Conservation (phyloP, 2,888 invertebrate genomes). For the Digitonthophagus gazella region DNA sequence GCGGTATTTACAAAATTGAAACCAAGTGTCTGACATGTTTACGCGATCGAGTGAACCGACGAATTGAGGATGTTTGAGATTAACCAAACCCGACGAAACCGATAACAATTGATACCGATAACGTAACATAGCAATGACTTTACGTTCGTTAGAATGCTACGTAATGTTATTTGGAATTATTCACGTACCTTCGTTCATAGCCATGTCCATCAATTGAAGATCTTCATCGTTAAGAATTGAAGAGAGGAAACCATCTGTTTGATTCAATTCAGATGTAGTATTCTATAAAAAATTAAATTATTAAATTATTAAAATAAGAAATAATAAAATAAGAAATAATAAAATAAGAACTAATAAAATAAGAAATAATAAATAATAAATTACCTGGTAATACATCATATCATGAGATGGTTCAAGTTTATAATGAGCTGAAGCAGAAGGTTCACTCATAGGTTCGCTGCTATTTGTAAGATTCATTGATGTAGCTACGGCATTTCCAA, state of each 20-base stretch:
- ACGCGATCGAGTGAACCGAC: not conserved
- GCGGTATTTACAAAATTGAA: not conserved
- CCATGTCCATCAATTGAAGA: constrained; percentile 89
- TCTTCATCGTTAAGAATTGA: constrained; percentile 88
- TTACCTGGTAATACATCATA: constrained; percentile 80
- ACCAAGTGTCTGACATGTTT: constrained; percentile 2
- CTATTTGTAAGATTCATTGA: constrained; percentile 78
- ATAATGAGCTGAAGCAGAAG: constrained; percentile 58
- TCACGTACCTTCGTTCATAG: constrained; percentile 79
- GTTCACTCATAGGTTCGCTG: constrained; percentile 65
- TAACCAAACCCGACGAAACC: not conserved
- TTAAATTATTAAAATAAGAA: no score
- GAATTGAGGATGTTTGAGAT: not conserved
- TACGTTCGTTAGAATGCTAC: not conserved
- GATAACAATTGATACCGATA: not conserved
- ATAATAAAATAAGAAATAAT: no score
- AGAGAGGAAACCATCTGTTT: constrained; percentile 83
- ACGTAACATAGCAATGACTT: no score
- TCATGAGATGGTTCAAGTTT: constrained; percentile 72
- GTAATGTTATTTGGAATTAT: not conserved
- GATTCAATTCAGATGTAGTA: constrained; percentile 65
- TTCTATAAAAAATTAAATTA: constrained; percentile 48
- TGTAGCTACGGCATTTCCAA: constrained; percentile 72
- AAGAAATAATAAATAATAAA: constrained; percentile 26
- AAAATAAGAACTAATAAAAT: not conserved